Percentiles rank a stretch among this genome's conserved stretches.
phyloP scores from a whole-genome alignment of 2,888 invertebrate species.

The Acanthoscelides obtectus region DNA sequence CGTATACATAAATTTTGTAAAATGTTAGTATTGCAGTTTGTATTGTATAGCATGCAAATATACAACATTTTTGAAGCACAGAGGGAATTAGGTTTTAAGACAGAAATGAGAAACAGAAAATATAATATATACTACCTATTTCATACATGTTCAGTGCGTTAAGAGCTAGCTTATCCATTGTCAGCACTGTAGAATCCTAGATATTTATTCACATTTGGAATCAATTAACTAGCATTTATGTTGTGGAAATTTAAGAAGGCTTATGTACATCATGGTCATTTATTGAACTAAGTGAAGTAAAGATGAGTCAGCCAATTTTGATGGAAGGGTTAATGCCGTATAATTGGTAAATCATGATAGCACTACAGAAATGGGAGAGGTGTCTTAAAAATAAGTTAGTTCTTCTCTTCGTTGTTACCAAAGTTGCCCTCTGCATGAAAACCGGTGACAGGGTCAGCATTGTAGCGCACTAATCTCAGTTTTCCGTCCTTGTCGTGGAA shows the following conservation, averaged over 20 bases:
- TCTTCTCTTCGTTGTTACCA: background rate
- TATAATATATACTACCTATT: too few species aligned
- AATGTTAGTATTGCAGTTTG: background rate
- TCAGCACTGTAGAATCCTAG: too few species aligned
- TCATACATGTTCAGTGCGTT: too few species aligned
- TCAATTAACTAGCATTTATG: too few species aligned
- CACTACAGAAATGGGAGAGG: background rate
- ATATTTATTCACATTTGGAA: too few species aligned
- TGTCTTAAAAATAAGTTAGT: background rate
- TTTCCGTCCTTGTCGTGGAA: conserved; percentile 74
- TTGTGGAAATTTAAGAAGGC: too few species aligned
- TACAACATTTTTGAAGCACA: background rate
- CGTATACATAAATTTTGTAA: too few species aligned
- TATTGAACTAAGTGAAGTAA: too few species aligned
- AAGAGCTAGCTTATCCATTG: too few species aligned
- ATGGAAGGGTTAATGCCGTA: background rate
- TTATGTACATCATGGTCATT: too few species aligned
- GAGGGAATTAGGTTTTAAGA: background rate
- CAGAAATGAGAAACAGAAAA: too few species aligned
- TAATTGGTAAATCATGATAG: background rate
- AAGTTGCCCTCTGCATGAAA: conserved; percentile 54
- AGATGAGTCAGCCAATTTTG: background rate
- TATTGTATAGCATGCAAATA: background rate
- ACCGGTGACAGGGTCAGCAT: conserved; percentile 66
- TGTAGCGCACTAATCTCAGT: conserved; percentile 70